These are phyloP conservation scores for Polymixis flavicincta DNA, from an alignment of 2,888 invertebrate genomes.

Conservation along the genomic window DNA sequence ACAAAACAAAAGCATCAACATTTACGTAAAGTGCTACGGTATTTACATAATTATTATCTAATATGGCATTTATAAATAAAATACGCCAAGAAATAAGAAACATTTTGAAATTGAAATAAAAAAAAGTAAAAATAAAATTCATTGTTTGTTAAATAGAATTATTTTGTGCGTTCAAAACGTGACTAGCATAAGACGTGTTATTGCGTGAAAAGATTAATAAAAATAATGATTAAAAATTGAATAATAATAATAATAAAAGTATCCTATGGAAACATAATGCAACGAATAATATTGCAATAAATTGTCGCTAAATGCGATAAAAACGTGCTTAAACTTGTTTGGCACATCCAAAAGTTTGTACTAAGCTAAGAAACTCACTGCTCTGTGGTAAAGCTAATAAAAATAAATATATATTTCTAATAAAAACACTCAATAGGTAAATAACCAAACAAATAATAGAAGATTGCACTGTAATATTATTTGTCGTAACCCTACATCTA, in stretches of 20 bases:
- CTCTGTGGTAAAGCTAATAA: conserved; percentile 84
- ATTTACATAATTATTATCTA: conserved; percentile 87
- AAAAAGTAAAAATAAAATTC: conserved; percentile 70
- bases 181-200: conserved; percentile 90
- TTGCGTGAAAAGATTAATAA: conserved; percentile 85
- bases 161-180: conserved; percentile 88
- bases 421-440: conserved; percentile 79
- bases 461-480: conserved; percentile 87
- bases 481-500: conserved; percentile 81
- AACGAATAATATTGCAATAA: conserved; percentile 77
- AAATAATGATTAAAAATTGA: conserved; percentile 73
- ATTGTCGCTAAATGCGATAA: conserved; percentile 85
- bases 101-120: conserved; percentile 70
- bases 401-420: conserved; percentile 82
- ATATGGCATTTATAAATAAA: conserved; percentile 88
- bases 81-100: conserved; percentile 75
- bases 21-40: conserved; percentile 82
- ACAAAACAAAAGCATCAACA: conserved; percentile 83
- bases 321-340: conserved; percentile 85
- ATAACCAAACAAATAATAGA: conserved; percentile 82
- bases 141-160: conserved; percentile 78
- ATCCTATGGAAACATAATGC: conserved; percentile 80
- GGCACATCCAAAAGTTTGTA: conserved; percentile 89
- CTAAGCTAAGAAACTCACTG: conserved; percentile 87
- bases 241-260: conserved; percentile 71